phyloP scores from a whole-genome alignment of 2,113 vertebrate genomes.

The Ginglymostoma cirratum region DNA sequence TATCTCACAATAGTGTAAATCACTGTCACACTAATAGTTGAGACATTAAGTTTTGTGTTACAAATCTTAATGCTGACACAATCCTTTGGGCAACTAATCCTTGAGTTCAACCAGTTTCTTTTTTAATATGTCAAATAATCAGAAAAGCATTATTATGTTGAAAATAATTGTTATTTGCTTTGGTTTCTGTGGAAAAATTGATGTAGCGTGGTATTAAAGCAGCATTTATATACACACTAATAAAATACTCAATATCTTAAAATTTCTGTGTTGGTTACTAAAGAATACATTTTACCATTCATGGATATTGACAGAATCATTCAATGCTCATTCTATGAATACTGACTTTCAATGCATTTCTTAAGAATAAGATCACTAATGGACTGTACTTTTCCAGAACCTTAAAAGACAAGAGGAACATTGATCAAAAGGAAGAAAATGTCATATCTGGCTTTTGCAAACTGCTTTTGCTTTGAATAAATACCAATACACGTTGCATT shows the following conservation, averaged over 20 bases:
- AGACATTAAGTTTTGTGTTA: background rate
- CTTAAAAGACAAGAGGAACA: background rate
- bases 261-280: background rate
- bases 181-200: conserved; percentile 16
- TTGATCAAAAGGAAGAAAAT: background rate
- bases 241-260: background rate
- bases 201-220: conserved; percentile 22
- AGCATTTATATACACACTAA: conserved; percentile 4
- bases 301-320: background rate
- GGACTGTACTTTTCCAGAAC: background rate
- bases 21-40: background rate
- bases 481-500: background rate
- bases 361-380: background rate
- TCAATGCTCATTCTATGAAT: background rate
- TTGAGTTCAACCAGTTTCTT: background rate
- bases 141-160: background rate
- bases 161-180: conserved; percentile 14
- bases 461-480: background rate
- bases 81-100: background rate
- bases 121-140: conserved; percentile 1
- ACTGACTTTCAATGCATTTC: background rate
- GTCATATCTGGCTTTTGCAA: background rate
- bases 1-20: conserved; percentile 2
- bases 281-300: background rate
- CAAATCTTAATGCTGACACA: background rate